Evolutionary conservation across 1,140 invertebrate genomes (phyloP).

Genomic region (Papilio polyxenes): DNA sequence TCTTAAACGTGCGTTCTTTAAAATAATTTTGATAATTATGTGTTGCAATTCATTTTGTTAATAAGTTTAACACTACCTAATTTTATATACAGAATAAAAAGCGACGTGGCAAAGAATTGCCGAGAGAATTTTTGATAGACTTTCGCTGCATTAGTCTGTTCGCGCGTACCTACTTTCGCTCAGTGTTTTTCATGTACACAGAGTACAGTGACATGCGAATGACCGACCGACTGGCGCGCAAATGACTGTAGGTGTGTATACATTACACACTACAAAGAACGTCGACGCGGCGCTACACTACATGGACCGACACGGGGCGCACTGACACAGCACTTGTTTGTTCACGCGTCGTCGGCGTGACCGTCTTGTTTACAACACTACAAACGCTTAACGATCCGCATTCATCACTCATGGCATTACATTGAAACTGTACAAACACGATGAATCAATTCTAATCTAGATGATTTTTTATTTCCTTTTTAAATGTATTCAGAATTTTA

Average conservation of each 20-base stretch:
- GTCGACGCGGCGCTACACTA: conserved; percentile 28
- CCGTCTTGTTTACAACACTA: conserved; percentile 74
- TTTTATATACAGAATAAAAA: conserved; percentile 23
- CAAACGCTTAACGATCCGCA: conserved; percentile 62
- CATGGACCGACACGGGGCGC: conserved; percentile 41
- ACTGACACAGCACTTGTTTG: conserved; percentile 74
- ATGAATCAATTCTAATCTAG: not conserved
- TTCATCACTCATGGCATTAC: conserved; percentile 57
- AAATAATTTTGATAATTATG: too few species aligned
- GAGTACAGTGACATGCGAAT: conserved; percentile 39
- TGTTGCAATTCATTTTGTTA: not conserved
- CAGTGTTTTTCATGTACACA: conserved; percentile 49
- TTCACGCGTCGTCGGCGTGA: conserved; percentile 76
- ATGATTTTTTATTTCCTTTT: not conserved
- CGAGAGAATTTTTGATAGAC: conserved; percentile 56
- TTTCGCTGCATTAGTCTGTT: conserved; percentile 63
- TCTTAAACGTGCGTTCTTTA: too few species aligned
- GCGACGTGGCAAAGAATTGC: conserved; percentile 43
- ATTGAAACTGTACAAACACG: conserved; percentile 34
- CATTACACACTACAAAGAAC: conserved; percentile 49
- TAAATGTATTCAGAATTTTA: not conserved
- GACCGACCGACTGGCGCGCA: conserved; percentile 44
- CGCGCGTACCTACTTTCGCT: conserved; percentile 66
- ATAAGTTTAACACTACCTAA: not conserved
- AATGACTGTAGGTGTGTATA: conserved; percentile 56